Evolutionary conservation across 2,888 invertebrate species (phyloP).

Genomic region (Cheiracanthium punctorium): DNA sequence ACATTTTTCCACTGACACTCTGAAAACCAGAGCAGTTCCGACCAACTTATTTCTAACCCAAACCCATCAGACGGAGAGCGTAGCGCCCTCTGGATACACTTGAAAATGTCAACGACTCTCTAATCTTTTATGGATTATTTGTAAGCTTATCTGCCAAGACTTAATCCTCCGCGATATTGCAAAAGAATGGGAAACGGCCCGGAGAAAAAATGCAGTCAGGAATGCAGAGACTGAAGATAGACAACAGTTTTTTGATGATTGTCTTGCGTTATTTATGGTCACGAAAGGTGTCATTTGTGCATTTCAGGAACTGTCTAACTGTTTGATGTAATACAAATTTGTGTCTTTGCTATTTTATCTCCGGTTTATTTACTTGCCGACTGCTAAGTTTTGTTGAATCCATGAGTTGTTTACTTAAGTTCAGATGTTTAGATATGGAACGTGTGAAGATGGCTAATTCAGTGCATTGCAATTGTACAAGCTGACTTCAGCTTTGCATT

Average conservation of each 20-base stretch:
- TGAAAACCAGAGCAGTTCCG: neutral
- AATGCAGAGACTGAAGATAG: constrained; percentile 26
- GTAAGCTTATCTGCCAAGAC: constrained; percentile 12
- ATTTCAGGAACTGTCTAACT: neutral
- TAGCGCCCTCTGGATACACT: constrained; percentile 9
- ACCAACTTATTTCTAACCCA: neutral
- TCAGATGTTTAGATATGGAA: too few species aligned
- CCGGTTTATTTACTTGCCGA: too few species aligned
- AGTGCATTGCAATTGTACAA: too few species aligned
- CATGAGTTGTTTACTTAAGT: too few species aligned
- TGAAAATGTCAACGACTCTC: constrained; percentile 37
- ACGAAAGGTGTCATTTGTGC: neutral
- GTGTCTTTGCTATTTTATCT: too few species aligned
- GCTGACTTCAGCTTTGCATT: too few species aligned
- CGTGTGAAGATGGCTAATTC: too few species aligned
- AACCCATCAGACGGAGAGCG: neutral
- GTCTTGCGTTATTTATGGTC: constrained; percentile 1
- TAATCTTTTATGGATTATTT: constrained; percentile 42
- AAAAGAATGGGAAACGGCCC: constrained; percentile 18
- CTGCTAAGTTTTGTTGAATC: too few species aligned
- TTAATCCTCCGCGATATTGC: constrained; percentile 27
- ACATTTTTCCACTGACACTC: too few species aligned
- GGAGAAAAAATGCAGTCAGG: constrained; percentile 26
- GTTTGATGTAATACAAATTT: too few species aligned
- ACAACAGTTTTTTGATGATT: neutral